phyloP scores from a whole-genome alignment of 1,140 invertebrate species.

The Euura saliciscinereae region DNA sequence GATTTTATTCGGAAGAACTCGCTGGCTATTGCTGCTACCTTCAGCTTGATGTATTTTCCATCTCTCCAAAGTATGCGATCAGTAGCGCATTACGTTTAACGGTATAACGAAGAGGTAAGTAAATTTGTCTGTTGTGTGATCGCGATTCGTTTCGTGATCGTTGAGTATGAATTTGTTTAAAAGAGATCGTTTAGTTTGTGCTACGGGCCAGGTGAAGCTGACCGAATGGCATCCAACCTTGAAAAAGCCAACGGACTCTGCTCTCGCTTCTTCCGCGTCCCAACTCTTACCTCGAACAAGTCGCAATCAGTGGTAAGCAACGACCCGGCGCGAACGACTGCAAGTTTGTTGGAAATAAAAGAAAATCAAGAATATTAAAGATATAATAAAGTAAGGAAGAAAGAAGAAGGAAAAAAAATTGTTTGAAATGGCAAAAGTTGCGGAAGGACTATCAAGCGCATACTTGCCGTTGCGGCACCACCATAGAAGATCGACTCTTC shows the following conservation, averaged over 20 bases:
- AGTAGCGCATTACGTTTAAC: too few relatives aligned
- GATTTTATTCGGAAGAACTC: too few relatives aligned
- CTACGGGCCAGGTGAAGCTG: slow-evolving; percentile 1
- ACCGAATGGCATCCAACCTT: slow-evolving; percentile 6
- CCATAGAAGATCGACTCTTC: background rate
- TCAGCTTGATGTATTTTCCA: too few relatives aligned
- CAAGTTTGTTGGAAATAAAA: background rate
- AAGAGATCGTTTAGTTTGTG: background rate
- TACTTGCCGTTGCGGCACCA: background rate
- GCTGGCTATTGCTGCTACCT: too few relatives aligned
- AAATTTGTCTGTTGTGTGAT: background rate
- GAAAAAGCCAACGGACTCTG: slow-evolving; percentile 3
- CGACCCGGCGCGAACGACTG: background rate
- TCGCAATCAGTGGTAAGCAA: background rate
- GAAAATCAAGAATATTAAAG: background rate
- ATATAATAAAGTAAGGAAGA: background rate
- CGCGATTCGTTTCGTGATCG: background rate
- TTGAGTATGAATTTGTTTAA: background rate
- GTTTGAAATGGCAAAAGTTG: background rate
- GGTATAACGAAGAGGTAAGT: too few relatives aligned
- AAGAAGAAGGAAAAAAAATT: too few relatives aligned
- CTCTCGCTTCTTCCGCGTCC: background rate
- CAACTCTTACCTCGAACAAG: background rate
- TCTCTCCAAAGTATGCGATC: too few relatives aligned
- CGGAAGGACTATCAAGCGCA: background rate